phyloP scores from a whole-genome alignment of 1,140 invertebrate genomes.

The Drosophila takahashii region DNA sequence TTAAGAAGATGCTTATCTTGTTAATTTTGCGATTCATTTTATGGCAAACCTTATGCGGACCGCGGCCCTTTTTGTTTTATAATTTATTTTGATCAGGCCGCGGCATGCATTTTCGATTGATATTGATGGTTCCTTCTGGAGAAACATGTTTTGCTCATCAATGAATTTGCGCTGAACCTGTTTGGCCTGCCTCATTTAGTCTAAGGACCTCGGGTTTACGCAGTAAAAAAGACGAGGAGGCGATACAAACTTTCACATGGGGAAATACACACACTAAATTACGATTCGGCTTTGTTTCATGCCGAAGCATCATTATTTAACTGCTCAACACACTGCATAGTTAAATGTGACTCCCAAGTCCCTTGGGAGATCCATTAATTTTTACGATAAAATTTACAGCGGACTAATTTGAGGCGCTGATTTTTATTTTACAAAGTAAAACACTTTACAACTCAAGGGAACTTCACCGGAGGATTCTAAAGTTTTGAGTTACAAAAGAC shows the following conservation, averaged over 20 bases:
- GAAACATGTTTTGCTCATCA: slow-evolving; percentile 58
- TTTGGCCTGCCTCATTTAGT: slow-evolving; percentile 38
- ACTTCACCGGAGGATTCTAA: slow-evolving; percentile 16
- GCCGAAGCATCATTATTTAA: slow-evolving; percentile 34
- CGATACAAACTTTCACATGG: slow-evolving; percentile 43
- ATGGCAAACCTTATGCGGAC: slow-evolving; percentile 38
- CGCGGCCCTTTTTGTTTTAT: slow-evolving; percentile 57
- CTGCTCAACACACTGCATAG: slow-evolving; percentile 19
- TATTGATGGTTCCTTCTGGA: slow-evolving; percentile 55
- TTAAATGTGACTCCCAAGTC: background rate
- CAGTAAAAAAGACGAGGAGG: slow-evolving; percentile 37
- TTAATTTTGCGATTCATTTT: slow-evolving; percentile 58
- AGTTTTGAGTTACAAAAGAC: slow-evolving; percentile 23
- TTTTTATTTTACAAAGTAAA: background rate
- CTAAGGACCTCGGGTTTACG: slow-evolving; percentile 29
- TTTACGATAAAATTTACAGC: slow-evolving; percentile 10
- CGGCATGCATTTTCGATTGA: slow-evolving; percentile 57
- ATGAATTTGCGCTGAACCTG: slow-evolving; percentile 45
- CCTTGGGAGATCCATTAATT: slow-evolving; percentile 11
- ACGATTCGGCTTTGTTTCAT: slow-evolving; percentile 43
- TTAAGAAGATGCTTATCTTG: slow-evolving; percentile 53
- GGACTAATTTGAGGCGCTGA: slow-evolving; percentile 16
- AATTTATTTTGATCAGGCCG: slow-evolving; percentile 58
- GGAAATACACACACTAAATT: slow-evolving; percentile 20
- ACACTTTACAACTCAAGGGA: background rate